Percentiles rank a stretch among this genome's conserved stretches.
Conservation (phyloP, 2,113 vertebrate genomes). For the Columbina picui region DNA sequence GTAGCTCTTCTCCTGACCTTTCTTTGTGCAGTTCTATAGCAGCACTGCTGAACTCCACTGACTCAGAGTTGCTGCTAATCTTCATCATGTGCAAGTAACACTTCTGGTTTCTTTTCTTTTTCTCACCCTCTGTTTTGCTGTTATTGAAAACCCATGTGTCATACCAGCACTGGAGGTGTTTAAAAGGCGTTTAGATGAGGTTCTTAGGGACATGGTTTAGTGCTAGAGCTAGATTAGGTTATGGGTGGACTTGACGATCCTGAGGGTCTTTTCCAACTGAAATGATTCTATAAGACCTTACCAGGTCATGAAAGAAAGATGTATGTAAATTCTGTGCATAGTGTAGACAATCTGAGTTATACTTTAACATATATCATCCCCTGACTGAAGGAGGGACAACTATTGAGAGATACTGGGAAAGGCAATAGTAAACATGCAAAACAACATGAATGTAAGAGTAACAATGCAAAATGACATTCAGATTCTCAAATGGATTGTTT, state of each 20-base stretch:
- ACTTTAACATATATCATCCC: background rate
- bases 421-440: background rate
- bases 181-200: too few relatives aligned
- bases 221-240: too few relatives aligned
- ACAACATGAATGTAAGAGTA: background rate
- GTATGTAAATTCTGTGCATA: background rate
- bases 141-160: background rate
- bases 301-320: background rate
- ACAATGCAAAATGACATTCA: background rate
- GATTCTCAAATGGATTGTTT: background rate
- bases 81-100: background rate
- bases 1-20: background rate
- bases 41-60: background rate
- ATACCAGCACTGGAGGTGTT: too few relatives aligned
- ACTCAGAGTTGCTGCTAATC: background rate
- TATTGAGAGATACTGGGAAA: background rate
- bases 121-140: background rate
- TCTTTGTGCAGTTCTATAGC: background rate
- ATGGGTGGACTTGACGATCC: too few relatives aligned
- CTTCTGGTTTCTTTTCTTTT: background rate
- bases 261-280: too few relatives aligned
- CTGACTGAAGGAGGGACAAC: background rate
- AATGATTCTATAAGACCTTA: background rate
- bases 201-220: too few relatives aligned
- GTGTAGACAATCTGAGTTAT: background rate